A percentile compares a stretch with the other conserved stretches of the same genome.
Evolutionary conservation across 2,888 invertebrate genomes (phyloP).

Genomic region (Caenorhabditis sp.): DNA sequence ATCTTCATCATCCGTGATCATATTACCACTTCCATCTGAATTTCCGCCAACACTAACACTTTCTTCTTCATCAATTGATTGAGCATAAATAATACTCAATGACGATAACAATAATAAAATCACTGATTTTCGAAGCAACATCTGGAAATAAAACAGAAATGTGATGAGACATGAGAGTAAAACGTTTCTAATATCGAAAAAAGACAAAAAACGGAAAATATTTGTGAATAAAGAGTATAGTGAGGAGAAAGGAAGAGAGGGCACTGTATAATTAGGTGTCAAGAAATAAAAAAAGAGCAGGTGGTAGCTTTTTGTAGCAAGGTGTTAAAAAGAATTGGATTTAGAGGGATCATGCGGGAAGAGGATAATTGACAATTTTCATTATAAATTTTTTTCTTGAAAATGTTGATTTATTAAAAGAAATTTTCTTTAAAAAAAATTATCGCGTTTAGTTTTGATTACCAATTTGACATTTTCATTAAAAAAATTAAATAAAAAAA

Average conservation of each 20-base stretch:
- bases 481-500: not conserved
- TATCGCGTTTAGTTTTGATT: no score
- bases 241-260: not conserved
- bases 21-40: constrained; percentile 46
- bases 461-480: no score
- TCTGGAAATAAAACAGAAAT: constrained; percentile 2
- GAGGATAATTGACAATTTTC: no score
- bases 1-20: constrained; percentile 49
- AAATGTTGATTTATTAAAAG: no score
- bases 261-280: constrained; percentile 2
- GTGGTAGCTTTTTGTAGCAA: not conserved
- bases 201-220: not conserved
- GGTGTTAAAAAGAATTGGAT: no score
- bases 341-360: no score
- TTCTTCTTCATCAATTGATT: constrained; percentile 52
- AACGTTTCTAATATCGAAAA: not conserved
- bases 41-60: constrained; percentile 34
- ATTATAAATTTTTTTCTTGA: no score
- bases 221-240: not conserved
- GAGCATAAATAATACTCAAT: constrained; percentile 19
- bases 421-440: no score
- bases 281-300: not conserved
- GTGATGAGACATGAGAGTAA: no score
- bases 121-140: constrained; percentile 34
- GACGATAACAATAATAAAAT: constrained; percentile 26